phyloP scores from a whole-genome alignment of 2,797 vertebrate genomes.

The Brachyrhaphis roseni region DNA sequence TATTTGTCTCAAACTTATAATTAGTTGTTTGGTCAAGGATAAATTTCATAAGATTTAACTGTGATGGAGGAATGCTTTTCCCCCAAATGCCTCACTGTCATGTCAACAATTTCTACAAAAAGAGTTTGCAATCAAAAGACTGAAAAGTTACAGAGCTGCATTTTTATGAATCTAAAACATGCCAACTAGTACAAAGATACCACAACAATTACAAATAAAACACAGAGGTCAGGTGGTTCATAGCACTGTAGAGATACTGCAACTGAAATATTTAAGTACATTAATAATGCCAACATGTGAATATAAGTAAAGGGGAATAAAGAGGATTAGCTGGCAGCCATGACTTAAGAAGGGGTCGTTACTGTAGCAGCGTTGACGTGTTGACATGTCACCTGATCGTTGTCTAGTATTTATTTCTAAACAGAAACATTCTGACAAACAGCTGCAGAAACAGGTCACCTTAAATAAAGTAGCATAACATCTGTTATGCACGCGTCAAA shows the following conservation, averaged over 20 bases:
- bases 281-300: background rate
- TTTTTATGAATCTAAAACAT: background rate
- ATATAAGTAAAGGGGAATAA: background rate
- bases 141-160: background rate
- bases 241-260: background rate
- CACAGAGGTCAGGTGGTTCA: background rate
- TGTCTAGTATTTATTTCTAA: background rate
- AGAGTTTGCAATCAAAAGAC: background rate
- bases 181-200: background rate
- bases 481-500: background rate
- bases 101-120: background rate
- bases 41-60: background rate
- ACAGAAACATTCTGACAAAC: background rate
- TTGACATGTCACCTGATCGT: background rate
- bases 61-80: background rate
- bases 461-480: background rate
- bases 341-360: background rate
- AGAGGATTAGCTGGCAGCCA: background rate
- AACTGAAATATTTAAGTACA: background rate
- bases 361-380: too few relatives aligned
- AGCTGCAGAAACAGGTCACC: background rate
- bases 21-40: background rate
- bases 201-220: too few relatives aligned
- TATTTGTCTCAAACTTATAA: background rate
- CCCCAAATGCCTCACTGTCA: background rate